These are phyloP conservation scores for Zoroaster sp. DNA, from an alignment of 53 echinoderm and acorn worm species.

Conservation along the genomic window DNA sequence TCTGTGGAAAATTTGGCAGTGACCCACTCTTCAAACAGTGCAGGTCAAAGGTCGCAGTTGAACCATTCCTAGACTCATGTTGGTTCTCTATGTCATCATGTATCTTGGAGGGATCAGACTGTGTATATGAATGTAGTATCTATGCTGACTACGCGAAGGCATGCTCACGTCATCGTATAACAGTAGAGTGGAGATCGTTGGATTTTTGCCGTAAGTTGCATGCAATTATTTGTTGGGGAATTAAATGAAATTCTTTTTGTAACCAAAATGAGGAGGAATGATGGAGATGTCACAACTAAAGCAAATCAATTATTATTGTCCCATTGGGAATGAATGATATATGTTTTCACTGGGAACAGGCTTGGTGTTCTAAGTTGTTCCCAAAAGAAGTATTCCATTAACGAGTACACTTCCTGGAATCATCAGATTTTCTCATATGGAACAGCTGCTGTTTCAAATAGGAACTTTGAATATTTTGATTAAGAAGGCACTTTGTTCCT, in stretches of 20 bases:
- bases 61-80: conserved; percentile 24
- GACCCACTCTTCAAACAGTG: conserved; percentile 14
- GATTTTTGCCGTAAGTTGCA: conserved; percentile 12
- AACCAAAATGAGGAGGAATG: background rate
- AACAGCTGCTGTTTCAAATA: background rate
- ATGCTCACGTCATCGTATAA: background rate
- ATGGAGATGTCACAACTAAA: background rate
- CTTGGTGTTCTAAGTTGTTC: too few relatives aligned
- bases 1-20: background rate
- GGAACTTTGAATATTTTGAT: background rate
- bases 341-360: too few relatives aligned
- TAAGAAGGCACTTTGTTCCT: background rate
- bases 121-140: background rate
- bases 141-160: background rate
- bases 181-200: background rate
- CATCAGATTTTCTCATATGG: background rate
- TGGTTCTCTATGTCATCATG: conserved; percentile 50
- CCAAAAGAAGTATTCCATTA: too few relatives aligned
- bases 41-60: background rate
- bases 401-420: too few relatives aligned
- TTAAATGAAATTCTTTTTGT: background rate
- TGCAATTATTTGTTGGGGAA: background rate
- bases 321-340: too few relatives aligned
- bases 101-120: background rate
- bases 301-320: background rate